Evolutionary conservation across 2,113 vertebrate genomes (phyloP).

Genomic region (Emydura subglobosa): DNA sequence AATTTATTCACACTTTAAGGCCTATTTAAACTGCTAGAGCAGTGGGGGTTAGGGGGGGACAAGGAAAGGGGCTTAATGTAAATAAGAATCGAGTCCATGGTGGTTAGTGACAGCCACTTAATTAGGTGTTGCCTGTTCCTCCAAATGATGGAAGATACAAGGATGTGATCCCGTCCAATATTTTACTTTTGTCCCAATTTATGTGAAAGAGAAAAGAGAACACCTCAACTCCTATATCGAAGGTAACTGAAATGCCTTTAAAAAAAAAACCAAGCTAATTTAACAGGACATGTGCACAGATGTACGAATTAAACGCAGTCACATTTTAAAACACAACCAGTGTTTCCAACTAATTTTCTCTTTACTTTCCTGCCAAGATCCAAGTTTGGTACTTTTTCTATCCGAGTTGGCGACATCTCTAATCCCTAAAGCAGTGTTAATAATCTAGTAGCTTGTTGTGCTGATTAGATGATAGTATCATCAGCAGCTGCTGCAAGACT

Average conservation of each 20-base stretch:
- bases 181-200: background rate
- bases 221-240: background rate
- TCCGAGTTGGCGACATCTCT: accelerated
- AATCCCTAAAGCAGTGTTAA: background rate
- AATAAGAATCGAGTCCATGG: background rate
- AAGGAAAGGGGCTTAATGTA: background rate
- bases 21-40: background rate
- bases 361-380: background rate
- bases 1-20: background rate
- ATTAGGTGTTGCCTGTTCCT: background rate
- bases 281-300: background rate
- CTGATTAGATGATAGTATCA: background rate
- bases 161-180: background rate
- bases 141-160: background rate
- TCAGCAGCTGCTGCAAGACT: background rate
- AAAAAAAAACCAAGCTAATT: background rate
- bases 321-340: background rate
- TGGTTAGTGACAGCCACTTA: background rate
- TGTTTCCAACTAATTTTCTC: background rate
- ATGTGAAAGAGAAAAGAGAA: background rate
- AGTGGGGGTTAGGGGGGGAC: too few species aligned
- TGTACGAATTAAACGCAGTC: background rate
- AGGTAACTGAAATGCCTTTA: background rate
- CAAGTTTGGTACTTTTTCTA: accelerated
- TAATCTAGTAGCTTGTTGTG: background rate